Percentiles rank a stretch among this genome's conserved stretches.
Conservation (phyloP, 2,888 invertebrate species). For the Emmelina monodactyla region DNA sequence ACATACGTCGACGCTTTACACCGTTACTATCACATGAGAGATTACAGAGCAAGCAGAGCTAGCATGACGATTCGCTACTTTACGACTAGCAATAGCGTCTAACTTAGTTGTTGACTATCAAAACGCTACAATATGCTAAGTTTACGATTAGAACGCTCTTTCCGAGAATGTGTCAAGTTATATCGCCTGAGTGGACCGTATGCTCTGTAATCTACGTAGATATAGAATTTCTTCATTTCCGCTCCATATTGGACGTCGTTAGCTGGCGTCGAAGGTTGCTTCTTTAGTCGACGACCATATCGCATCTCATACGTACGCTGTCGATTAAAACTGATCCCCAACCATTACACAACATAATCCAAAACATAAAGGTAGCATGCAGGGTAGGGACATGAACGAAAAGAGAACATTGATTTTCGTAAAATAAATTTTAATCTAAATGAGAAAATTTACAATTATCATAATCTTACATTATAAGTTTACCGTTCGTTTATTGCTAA, state of each 20-base stretch:
- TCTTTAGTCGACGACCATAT: background rate
- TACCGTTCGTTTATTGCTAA: background rate
- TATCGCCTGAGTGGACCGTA: background rate
- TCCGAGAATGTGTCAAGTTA: background rate
- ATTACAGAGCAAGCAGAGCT: conserved; percentile 15
- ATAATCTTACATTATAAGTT: background rate
- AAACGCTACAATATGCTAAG: background rate
- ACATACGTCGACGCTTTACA: conserved; percentile 31
- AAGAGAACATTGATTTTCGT: background rate
- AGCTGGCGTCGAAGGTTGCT: background rate
- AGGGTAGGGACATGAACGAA: background rate
- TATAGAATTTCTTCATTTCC: background rate
- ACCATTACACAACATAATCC: background rate
- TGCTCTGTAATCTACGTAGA: conserved; percentile 15
- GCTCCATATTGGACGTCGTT: background rate
- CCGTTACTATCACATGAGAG: conserved; percentile 23
- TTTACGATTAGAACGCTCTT: background rate
- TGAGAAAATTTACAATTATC: conserved; percentile 1
- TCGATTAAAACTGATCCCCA: background rate
- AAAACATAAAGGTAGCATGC: background rate
- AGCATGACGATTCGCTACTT: conserved; percentile 2
- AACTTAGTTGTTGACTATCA: background rate
- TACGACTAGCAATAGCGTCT: background rate
- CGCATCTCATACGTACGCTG: background rate
- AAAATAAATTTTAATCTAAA: background rate